A percentile compares a stretch with the other conserved stretches of the same genome.
These are phyloP conservation scores for Drosophila monieri DNA, from an alignment of 2,888 invertebrate species.

Conservation along the genomic window DNA sequence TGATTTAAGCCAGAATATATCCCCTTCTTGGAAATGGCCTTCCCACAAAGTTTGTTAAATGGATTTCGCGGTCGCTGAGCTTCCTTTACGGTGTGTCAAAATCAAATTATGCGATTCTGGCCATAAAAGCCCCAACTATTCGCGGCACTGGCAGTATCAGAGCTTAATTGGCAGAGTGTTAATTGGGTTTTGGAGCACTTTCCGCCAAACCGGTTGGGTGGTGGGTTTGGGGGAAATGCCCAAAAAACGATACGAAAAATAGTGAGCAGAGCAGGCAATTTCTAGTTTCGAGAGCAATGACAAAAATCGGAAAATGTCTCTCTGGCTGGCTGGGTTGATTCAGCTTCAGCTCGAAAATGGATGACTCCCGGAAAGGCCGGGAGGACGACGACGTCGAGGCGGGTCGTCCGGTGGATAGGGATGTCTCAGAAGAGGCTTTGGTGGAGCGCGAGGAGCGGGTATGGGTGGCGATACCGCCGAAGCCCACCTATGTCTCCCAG, in stretches of 20 bases:
- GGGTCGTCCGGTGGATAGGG: no score
- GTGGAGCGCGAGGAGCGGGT: slow-evolving; percentile 18
- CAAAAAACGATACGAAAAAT: background rate
- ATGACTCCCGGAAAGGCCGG: slow-evolving; percentile 5
- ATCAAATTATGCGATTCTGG: slow-evolving; percentile 44
- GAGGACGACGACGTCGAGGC: background rate
- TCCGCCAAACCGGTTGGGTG: slow-evolving; percentile 37
- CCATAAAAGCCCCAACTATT: slow-evolving; percentile 45
- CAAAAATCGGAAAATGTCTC: slow-evolving; percentile 64
- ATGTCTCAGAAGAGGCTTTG: background rate
- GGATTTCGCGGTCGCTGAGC: slow-evolving; percentile 36
- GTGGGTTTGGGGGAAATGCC: slow-evolving; percentile 3
- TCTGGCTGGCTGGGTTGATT: slow-evolving; percentile 12
- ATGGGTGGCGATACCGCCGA: slow-evolving; percentile 7
- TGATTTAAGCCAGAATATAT: background rate
- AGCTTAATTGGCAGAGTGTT: slow-evolving; percentile 61
- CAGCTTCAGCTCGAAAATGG: slow-evolving; percentile 48
- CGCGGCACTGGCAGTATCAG: slow-evolving; percentile 21
- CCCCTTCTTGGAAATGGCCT: slow-evolving; percentile 11
- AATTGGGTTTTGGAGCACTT: slow-evolving; percentile 46
- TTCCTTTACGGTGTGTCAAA: slow-evolving; percentile 47
- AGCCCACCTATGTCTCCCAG: background rate
- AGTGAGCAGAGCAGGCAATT: slow-evolving; percentile 19
- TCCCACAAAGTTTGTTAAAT: slow-evolving; percentile 10
- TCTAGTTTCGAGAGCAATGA: slow-evolving; percentile 49